Base-by-base conservation (phyloP, 2,888 invertebrate species). In the Serrognathus titanus region DNA sequence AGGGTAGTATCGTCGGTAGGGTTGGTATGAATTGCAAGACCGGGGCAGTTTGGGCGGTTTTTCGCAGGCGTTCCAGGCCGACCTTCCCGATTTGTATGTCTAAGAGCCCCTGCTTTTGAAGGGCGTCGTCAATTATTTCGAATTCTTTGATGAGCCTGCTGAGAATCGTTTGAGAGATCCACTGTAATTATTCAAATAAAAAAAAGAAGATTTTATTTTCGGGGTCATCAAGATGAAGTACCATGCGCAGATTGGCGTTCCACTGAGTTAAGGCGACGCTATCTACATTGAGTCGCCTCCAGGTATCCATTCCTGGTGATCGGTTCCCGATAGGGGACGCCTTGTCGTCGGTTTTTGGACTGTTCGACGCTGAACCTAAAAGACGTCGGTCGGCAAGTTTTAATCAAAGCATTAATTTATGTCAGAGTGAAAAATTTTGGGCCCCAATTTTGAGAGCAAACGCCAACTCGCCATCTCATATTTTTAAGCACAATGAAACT, bases 141-240 rank as follows among this genome's bases (percentile, higher is more conserved):
- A 95, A 87, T 80, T 93, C 92, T 48, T 79, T 79, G 24, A 86
- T 85, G 51, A 96, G 78, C 31, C 90, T 85, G 71, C 85, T 83
- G 57, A 95, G 78, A 62, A 96, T 88, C 3, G 94, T 94, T 66
- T 86, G 85, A 57, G 92, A 90, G 63, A 94, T 83, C 94, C 94
- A 95, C 91, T 90, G 76, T 50, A 79, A 69, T 46, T 13, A 36
- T 35, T n/a, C 13, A 39, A 43, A 43, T 48, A 40, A 38, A 3
- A 31, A 16, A 7, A 48, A 53, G 13, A 51, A 12, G 20, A 16
- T 16, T 16, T 16, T 40, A 43, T 45, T 24, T 12, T 8, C 10
- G 45, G 3, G 4, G n/a, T 10, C 35, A 9, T 24, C 43, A 39
- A 20, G 24, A 2, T 6, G 5, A 69, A 77, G 72, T 74, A 87